Evolutionary conservation across 2,113 vertebrate species (phyloP), one percentile per base, ranked within the genome.

Genomic region (Mastomys coucha): DNA sequence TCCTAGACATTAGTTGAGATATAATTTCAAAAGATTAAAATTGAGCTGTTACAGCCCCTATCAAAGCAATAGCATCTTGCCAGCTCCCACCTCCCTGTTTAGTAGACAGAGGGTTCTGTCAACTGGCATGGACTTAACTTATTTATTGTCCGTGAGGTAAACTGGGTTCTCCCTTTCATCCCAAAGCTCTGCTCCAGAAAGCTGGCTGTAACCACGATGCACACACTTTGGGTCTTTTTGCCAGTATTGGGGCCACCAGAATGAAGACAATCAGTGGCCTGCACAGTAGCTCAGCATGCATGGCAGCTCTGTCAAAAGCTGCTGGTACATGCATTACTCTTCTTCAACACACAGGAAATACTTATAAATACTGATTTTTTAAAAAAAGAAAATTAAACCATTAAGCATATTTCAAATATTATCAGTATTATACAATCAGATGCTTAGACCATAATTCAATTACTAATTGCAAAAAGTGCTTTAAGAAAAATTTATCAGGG

Each of bases 161-260:
- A 63, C 99, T 45, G 99, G 98, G 91, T 99, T 98, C 51, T 98
- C 99, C 70, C 99, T 98, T 98, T 99, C 99, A 19, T 99, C 99
- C 88, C 99, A 99, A 96, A 99, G 99, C 98, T 99, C 99, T 53
- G 99, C 99, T 31, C 99, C 99, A 84, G 99, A 99, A 97, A 99
- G 98, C 97, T 99, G 99, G 0, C 99, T 99, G 94, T 99, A 99
- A 96, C 98, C 99, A 1, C 99, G 99, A 31, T 85, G 24, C 36
- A 60, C 56, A 60, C 36, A 19, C 58, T 63, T 31, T 84, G 56
- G n/a, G n/a, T 84, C 24, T 39, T 42, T 58, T 84, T 63, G 56
- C 56, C 39, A 42, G 82, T 65, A 31, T 39, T 39, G 7, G 82
- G 60, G 6, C 56, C 56, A 28, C 24, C 7, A 85, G 39, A 33